These are phyloP conservation scores for Drosophila maculinotata DNA, from an alignment of 2,888 invertebrate genomes.

Conservation along the genomic window DNA sequence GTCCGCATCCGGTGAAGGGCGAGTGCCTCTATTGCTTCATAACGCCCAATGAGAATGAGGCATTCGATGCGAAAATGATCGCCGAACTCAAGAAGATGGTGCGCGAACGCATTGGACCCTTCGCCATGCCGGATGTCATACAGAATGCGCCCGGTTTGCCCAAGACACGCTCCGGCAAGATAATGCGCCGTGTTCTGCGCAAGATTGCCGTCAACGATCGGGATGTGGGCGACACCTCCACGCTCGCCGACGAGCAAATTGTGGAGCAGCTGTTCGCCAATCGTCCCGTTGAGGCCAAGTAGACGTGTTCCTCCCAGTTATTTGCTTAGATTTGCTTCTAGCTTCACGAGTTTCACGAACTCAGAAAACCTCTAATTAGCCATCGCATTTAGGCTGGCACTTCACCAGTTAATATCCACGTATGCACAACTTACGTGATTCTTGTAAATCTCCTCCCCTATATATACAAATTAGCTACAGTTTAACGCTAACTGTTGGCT, in stretches of 20 bases:
- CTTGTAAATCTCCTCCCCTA: constrained; percentile 69
- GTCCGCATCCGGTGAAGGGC: constrained; percentile 97
- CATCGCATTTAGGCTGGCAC: constrained; percentile 47
- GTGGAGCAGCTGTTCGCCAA: constrained; percentile 92
- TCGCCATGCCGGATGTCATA: constrained; percentile 97
- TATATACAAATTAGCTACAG: constrained; percentile 17
- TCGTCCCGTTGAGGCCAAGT: constrained; percentile 86
- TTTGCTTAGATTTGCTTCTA: constrained; percentile 29
- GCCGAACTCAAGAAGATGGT: constrained; percentile 92
- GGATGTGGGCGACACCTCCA: constrained; percentile 96
- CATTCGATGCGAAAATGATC: constrained; percentile 89
- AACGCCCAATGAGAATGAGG: constrained; percentile 92
- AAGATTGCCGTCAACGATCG: constrained; percentile 96
- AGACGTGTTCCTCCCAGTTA: constrained; percentile 45
- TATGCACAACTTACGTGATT: constrained; percentile 40
- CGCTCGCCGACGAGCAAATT: constrained; percentile 96
- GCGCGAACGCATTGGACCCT: constrained; percentile 96
- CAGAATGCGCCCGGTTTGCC: constrained; percentile 97
- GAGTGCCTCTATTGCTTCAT: constrained; percentile 99
- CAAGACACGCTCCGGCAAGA: constrained; percentile 98
- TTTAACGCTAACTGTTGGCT: constrained; percentile 42
- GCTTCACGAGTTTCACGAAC: constrained; percentile 41
- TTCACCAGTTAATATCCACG: constrained; percentile 27
- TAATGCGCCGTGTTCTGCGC: constrained; percentile 97
- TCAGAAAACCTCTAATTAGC: constrained; percentile 40